Base-by-base conservation (phyloP, 2,797 vertebrate species). In the Pangasius larnaudii region DNA sequence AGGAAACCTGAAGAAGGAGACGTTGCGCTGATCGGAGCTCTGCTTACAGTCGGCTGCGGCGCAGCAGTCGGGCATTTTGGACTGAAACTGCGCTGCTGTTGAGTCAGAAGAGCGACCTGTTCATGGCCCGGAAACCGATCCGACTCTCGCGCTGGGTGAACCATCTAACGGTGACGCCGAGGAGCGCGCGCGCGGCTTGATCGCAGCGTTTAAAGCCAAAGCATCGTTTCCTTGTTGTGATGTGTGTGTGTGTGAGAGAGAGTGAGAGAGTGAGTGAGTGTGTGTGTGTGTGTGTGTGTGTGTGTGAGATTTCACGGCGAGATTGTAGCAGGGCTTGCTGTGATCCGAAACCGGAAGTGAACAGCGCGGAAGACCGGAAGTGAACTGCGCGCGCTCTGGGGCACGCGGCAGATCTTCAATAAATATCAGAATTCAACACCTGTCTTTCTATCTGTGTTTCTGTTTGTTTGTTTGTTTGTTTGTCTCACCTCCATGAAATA, bases 51-150 rank as follows among this genome's bases (percentile, higher is more conserved):
- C 95, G 88, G 94, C 94, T 92, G 96, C 97, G 92, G 96, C 97
- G 93, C 97, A 97, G 95, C 95, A 95, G 93, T 97, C 96, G 92
- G 96, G 97, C 97, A 97, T 97, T 93, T 96, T 96, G 95, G 93
- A 94, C 94, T 92, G n/a, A 19, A 65, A 65, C 42, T 49, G 72
- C 85, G 85, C 85, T 78, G 46, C 74, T 51, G 82, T 51, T 36
- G 46, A 67, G n/a, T 84, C 63, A 84, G 3, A 84, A 84, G 46
- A 69, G 42, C n/a, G 5, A 46, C 22, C 4, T 5, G 81, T 11
- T 18, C 82, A 84, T 69, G 63, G 19, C 63, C 82, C 19, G 2
- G 13, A 36, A 13, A 8, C 42, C 42, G 1, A 33, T 1, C n/a
- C 22, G 13, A 9, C 5, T 3, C 18, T 65, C 24, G 5, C 39